Percentiles rank a stretch among this genome's conserved stretches.
These are phyloP conservation scores for Cossypha dichroa DNA, from an alignment of 2,797 vertebrate genomes.

Conservation along the genomic window DNA sequence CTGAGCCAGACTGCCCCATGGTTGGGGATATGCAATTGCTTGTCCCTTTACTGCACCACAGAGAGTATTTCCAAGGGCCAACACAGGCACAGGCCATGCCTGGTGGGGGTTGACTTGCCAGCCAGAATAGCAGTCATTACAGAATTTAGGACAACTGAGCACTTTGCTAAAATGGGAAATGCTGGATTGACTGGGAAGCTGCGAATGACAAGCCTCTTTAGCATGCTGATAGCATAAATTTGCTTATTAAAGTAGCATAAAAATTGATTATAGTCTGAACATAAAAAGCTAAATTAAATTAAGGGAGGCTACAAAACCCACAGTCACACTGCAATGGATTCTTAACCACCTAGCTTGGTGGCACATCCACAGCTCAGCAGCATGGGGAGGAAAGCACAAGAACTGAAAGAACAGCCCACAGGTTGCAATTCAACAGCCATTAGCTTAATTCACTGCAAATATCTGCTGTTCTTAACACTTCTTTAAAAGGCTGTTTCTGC, in stretches of 20 bases:
- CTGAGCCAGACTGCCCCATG: conserved; percentile 4
- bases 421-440: not conserved
- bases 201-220: conserved; percentile 38
- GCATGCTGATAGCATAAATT: conserved; percentile 38
- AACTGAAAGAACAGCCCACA: not conserved
- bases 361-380: not conserved
- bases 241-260: conserved; percentile 61
- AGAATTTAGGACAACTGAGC: not conserved
- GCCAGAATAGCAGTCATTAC: not conserved
- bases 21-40: not conserved
- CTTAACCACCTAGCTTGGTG: not conserved
- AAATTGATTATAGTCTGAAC: conserved; percentile 61
- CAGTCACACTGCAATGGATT: not conserved
- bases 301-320: conserved; percentile 25
- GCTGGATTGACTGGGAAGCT: conserved; percentile 24
- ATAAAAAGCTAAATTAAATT: conserved; percentile 53
- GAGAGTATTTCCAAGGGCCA: not conserved
- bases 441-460: not conserved
- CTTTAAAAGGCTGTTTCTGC: not conserved
- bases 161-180: conserved; percentile 3
- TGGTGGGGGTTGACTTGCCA: not conserved
- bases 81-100: not conserved
- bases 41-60: not conserved
- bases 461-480: not conserved
- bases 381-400: rapidly evolving